Conservation (phyloP, 2,113 vertebrate species). For the Ictidomys tridecemlineatus region DNA sequence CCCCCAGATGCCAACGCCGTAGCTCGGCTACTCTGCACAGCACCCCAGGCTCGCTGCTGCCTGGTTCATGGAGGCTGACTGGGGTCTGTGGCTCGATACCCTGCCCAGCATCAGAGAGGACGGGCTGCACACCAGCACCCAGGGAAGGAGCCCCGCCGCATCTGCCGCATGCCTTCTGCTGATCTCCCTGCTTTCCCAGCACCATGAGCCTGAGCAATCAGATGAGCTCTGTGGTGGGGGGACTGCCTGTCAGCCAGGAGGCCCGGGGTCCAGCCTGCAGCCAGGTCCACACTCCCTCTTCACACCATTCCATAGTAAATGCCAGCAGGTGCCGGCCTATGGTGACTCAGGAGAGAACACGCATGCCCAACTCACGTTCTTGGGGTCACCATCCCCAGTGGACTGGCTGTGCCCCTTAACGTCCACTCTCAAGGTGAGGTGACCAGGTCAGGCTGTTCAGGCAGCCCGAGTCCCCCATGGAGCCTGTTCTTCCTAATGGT, state of each 20-base stretch:
- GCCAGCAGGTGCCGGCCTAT: fast-evolving
- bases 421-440: fast-evolving
- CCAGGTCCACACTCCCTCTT: fast-evolving
- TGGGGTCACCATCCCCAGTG: fast-evolving
- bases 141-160: fast-evolving
- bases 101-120: not conserved
- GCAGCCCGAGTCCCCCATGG: not conserved
- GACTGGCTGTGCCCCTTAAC: fast-evolving
- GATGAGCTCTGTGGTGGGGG: too few species aligned
- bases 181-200: not conserved
- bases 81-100: not conserved
- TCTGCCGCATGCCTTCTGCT: fast-evolving
- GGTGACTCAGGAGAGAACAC: fast-evolving
- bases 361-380: fast-evolving
- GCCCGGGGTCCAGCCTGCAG: fast-evolving
- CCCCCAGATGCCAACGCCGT: fast-evolving
- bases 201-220: not conserved
- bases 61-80: fast-evolving
- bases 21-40: fast-evolving
- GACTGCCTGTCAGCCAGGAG: not conserved
- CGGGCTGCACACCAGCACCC: not conserved
- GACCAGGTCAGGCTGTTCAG: not conserved
- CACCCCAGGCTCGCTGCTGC: not conserved
- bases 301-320: fast-evolving
- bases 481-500: not conserved